Conservation (phyloP, 2,113 vertebrate genomes). For the Eulemur rufifrons region DNA sequence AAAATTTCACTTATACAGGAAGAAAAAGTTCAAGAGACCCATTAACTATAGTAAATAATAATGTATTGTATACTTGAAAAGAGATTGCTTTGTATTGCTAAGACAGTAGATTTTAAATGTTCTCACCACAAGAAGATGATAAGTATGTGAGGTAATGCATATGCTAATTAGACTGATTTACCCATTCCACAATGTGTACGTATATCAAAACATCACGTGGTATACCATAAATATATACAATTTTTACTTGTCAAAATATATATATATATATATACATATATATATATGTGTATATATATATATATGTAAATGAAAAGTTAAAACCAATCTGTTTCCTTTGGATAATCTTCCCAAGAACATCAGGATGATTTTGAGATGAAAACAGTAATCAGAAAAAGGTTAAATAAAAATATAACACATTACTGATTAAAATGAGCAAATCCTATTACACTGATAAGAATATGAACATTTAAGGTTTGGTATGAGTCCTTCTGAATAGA, state of each 20-base stretch:
- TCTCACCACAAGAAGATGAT: neutral
- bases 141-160: neutral
- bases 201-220: neutral
- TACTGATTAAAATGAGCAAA: slow-evolving; percentile 23
- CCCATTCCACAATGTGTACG: neutral
- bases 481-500: neutral
- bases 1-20: neutral
- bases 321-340: neutral
- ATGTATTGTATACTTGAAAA: neutral
- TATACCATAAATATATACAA: neutral
- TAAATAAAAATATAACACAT: neutral
- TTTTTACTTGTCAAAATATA: neutral
- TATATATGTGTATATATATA: neutral
- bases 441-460: neutral
- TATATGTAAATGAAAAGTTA: neutral
- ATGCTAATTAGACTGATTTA: neutral
- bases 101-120: neutral
- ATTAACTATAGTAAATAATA: neutral
- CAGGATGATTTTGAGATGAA: neutral
- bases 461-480: neutral
- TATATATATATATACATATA: neutral
- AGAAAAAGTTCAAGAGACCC: neutral
- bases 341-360: neutral
- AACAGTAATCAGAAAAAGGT: neutral
- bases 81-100: neutral